These are phyloP conservation scores for Pempheris klunzingeri DNA, from an alignment of 2,797 vertebrate species.

Conservation along the genomic window DNA sequence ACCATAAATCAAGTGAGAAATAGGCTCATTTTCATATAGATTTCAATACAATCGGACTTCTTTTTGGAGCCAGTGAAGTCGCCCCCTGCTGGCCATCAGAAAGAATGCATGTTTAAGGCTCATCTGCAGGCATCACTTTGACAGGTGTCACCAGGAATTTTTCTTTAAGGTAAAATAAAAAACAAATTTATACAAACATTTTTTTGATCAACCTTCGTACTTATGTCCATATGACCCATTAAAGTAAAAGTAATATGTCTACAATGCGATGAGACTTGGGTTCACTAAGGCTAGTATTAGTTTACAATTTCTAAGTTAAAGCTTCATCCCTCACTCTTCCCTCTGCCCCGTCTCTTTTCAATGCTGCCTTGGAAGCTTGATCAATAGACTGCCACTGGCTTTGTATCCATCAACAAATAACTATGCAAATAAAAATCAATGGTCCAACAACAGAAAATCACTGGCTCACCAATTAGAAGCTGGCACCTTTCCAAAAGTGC, in stretches of 20 bases:
- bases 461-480: conserved; percentile 83
- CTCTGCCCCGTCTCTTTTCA: conserved; percentile 38
- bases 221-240: neutral
- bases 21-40: too few relatives aligned
- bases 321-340: conserved; percentile 44
- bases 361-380: conserved; percentile 59
- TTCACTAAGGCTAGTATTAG: conserved; percentile 1
- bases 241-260: neutral
- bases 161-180: neutral
- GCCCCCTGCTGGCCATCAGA: too few relatives aligned
- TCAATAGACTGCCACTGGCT: conserved; percentile 78
- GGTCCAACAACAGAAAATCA: conserved; percentile 84
- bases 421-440: conserved; percentile 89
- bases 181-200: too few relatives aligned
- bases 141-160: too few relatives aligned
- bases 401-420: conserved; percentile 86
- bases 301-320: conserved; percentile 36
- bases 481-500: conserved; percentile 18
- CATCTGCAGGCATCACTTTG: too few relatives aligned
- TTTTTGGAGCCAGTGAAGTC: too few relatives aligned
- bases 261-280: neutral
- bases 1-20: too few relatives aligned
- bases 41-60: too few relatives aligned
- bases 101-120: too few relatives aligned
- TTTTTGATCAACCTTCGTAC: neutral